phyloP scores from a whole-genome alignment of 2,888 invertebrate species.

The Ochropleura plecta region DNA sequence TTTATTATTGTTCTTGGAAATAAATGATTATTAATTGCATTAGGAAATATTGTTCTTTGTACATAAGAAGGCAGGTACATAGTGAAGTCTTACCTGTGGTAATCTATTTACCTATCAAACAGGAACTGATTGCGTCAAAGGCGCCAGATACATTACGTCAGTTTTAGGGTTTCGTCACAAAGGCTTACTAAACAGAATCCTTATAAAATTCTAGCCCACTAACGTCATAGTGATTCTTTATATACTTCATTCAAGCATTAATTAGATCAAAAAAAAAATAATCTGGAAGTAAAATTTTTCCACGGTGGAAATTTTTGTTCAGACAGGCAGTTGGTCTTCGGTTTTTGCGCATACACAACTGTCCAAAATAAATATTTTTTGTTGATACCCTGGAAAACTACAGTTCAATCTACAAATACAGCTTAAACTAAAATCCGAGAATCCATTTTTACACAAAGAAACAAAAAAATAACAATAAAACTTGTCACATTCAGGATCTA shows the following conservation, averaged over 20 bases:
- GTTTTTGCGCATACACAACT: slow-evolving; percentile 6
- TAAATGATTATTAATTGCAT: slow-evolving; percentile 5
- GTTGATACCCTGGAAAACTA: background rate
- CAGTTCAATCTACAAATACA: background rate
- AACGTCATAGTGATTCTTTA: slow-evolving; percentile 13
- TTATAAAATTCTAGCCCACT: slow-evolving; percentile 52
- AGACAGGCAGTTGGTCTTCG: slow-evolving; percentile 15
- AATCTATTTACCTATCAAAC: slow-evolving; percentile 58
- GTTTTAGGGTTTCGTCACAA: slow-evolving; percentile 66
- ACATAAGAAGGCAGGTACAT: slow-evolving; percentile 6
- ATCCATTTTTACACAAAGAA: background rate
- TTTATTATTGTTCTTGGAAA: slow-evolving; percentile 12
- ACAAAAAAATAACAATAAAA: background rate
- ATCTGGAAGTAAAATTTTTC: background rate
- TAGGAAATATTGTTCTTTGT: slow-evolving; percentile 21
- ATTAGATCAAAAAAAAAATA: background rate
- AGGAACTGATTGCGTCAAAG: slow-evolving; percentile 57
- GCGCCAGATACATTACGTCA: slow-evolving; percentile 60
- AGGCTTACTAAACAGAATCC: slow-evolving; percentile 61
- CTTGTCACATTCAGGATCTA: background rate
- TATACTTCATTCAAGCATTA: slow-evolving; percentile 13
- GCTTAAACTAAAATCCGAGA: background rate
- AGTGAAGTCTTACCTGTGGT: slow-evolving; percentile 45
- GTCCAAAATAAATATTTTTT: slow-evolving; percentile 29
- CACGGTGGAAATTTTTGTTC: background rate